Evolutionary conservation across 1,140 invertebrate genomes (phyloP).

Genomic region (Oedothorax gibbosus): DNA sequence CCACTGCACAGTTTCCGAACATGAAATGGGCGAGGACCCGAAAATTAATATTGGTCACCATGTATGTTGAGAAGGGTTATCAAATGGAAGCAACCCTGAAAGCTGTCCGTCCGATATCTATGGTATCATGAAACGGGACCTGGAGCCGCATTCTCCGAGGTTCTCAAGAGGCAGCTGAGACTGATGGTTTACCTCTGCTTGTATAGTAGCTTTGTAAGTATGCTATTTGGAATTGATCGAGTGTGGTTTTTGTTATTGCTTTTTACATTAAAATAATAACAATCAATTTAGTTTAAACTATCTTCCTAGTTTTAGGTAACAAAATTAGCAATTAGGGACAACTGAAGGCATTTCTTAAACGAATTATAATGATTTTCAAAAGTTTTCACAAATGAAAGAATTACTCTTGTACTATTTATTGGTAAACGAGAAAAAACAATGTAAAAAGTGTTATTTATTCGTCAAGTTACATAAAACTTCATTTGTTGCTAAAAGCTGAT

Average conservation of each 20-base stretch:
- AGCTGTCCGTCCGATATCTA: too few species aligned
- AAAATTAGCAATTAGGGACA: neutral
- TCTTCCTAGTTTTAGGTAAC: neutral
- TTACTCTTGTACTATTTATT: neutral
- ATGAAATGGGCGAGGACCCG: too few species aligned
- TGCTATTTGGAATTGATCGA: neutral
- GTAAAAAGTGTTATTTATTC: neutral
- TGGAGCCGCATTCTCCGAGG: constrained; percentile 88
- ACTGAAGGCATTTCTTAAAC: neutral
- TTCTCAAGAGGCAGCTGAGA: constrained; percentile 61
- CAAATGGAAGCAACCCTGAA: too few species aligned
- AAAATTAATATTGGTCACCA: too few species aligned
- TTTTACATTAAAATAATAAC: neutral
- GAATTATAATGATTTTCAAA: neutral
- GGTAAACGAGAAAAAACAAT: neutral
- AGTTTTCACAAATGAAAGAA: neutral
- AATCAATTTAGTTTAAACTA: neutral
- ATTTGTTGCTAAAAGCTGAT: too few species aligned
- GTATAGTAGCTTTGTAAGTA: constrained; percentile 1
- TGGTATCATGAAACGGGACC: constrained; percentile 90
- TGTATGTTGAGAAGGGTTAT: too few species aligned
- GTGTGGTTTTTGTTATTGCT: neutral
- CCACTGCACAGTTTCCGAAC: too few species aligned
- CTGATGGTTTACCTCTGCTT: constrained; percentile 28
- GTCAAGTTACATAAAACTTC: neutral